Conservation (phyloP, 2,888 invertebrate species). For the Ornithoptera priamus region DNA sequence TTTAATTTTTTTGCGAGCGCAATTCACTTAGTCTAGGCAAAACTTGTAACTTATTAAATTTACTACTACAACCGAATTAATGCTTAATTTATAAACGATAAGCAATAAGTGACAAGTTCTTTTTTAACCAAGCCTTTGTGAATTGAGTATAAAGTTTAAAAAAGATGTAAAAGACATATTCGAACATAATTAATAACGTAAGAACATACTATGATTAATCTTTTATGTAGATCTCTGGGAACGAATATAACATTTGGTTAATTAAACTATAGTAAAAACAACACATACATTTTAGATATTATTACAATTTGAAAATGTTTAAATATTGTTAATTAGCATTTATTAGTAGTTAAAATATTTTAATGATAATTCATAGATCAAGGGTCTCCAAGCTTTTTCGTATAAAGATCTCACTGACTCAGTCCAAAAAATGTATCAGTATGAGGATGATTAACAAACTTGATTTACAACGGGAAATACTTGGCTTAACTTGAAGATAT, state of each 20-base stretch:
- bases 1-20: conserved; percentile 22
- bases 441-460: too few species aligned
- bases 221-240: not conserved
- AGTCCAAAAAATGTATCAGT: too few species aligned
- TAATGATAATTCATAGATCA: not conserved
- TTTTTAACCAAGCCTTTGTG: conserved; percentile 16
- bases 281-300: not conserved
- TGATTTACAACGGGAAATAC: too few species aligned
- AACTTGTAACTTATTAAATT: not conserved
- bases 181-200: not conserved
- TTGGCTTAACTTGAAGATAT: too few species aligned
- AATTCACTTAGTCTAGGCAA: conserved; percentile 20
- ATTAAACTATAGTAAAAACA: not conserved
- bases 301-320: not conserved
- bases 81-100: not conserved
- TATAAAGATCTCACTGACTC: too few species aligned
- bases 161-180: not conserved
- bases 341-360: not conserved
- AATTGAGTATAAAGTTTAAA: conserved; percentile 11
- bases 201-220: not conserved
- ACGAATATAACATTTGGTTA: not conserved
- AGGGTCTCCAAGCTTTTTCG: too few species aligned
- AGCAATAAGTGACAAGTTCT: not conserved
- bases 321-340: not conserved
- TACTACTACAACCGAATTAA: not conserved